phyloP scores from a whole-genome alignment of 2,797 vertebrate species.

The Coendou prehensilis region DNA sequence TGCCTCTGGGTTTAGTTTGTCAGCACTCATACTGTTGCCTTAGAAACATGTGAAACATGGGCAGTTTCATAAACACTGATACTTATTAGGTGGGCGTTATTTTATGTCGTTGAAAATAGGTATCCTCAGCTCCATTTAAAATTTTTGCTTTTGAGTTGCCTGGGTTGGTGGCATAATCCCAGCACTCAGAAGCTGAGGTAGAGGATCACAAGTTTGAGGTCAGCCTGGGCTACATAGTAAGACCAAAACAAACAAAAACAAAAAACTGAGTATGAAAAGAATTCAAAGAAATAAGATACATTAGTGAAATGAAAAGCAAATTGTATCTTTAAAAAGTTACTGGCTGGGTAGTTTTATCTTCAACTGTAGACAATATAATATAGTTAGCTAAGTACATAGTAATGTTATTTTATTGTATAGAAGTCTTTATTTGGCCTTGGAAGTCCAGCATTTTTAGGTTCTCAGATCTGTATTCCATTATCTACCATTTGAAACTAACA shows the following conservation, averaged over 20 bases:
- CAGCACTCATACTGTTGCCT: not conserved
- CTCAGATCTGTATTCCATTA: not conserved
- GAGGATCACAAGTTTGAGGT: not conserved
- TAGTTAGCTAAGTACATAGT: not conserved
- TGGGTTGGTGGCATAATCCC: not conserved
- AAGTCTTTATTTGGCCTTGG: not conserved
- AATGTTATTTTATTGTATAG: not conserved
- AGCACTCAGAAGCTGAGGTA: not conserved
- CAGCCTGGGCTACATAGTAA: not conserved
- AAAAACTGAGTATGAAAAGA: not conserved
- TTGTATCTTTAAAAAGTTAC: not conserved
- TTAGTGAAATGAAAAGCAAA: not conserved
- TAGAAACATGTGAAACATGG: not conserved
- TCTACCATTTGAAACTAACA: not conserved
- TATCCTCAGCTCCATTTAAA: conserved; percentile 18
- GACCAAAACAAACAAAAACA: not conserved
- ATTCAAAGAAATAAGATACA: not conserved
- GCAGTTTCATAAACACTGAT: not conserved
- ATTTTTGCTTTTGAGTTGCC: not conserved
- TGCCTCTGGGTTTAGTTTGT: conserved; percentile 37
- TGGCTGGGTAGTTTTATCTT: not conserved
- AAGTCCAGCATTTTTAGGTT: conserved; percentile 10
- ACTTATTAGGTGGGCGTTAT: not conserved
- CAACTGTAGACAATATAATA: not conserved
- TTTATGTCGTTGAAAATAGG: conserved; percentile 35